Evolutionary conservation across 1,140 invertebrate genomes (phyloP).

Genomic region (Drosophila athabasca): DNA sequence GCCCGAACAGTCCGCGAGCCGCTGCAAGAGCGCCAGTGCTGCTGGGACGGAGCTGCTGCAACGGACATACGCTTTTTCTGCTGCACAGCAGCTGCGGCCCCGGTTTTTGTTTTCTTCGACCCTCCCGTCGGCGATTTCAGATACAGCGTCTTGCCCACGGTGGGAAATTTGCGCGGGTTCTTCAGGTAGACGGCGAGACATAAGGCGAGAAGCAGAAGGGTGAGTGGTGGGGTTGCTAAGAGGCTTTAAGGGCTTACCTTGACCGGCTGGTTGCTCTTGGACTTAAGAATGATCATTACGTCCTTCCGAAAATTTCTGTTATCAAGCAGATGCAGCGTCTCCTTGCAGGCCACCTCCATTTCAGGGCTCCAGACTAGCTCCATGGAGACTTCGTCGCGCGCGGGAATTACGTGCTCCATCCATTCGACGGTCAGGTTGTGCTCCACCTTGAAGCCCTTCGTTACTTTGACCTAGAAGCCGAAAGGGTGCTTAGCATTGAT

Average conservation of each 20-base stretch:
- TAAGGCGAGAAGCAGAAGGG: conserved; percentile 5
- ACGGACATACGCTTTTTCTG: conserved; percentile 51
- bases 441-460: conserved; percentile 85
- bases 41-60: conserved; percentile 23
- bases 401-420: conserved; percentile 84
- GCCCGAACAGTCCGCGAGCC: background rate
- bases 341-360: conserved; percentile 85
- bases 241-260: conserved; percentile 50
- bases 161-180: conserved; percentile 70
- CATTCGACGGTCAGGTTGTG: conserved; percentile 85
- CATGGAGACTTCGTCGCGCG: conserved; percentile 84
- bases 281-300: conserved; percentile 87
- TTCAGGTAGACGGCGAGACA: conserved; percentile 47
- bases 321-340: conserved; percentile 87
- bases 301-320: conserved; percentile 87
- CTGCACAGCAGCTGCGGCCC: conserved; percentile 38
- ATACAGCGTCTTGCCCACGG: conserved; percentile 69
- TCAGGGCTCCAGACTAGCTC: conserved; percentile 87
- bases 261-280: conserved; percentile 62
- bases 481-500: conserved; percentile 41
- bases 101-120: conserved; percentile 31
- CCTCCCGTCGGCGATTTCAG: conserved; percentile 65
- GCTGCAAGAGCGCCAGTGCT: conserved; percentile 13
- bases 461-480: conserved; percentile 86
- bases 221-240: conserved; percentile 8